Evolutionary conservation across 2,113 vertebrate species (phyloP).

Genomic region (Neodontobutis hainanensis): DNA sequence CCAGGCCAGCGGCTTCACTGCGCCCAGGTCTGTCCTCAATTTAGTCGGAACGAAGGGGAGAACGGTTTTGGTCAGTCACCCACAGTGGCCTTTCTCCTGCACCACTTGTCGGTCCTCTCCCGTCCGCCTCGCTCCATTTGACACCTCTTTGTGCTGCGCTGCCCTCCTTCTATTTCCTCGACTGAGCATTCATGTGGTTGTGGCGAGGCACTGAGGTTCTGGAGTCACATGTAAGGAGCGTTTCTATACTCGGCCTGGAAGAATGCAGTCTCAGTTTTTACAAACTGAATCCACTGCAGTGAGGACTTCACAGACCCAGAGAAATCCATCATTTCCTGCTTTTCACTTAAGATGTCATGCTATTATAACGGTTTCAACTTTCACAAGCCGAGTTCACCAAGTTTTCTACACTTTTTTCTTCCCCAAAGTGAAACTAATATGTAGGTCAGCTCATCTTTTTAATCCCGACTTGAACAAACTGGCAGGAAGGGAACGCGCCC

Average conservation of each 20-base stretch:
- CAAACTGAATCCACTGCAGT: background rate
- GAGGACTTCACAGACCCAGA: background rate
- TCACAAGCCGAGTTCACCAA: constrained; percentile 62
- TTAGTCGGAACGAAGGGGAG: constrained; percentile 24
- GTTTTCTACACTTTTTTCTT: constrained; percentile 41
- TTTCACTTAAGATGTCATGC: constrained; percentile 34
- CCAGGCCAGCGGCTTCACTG: constrained; percentile 13
- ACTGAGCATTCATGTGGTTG: constrained; percentile 44
- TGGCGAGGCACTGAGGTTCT: constrained; percentile 37
- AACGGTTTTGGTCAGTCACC: constrained; percentile 43
- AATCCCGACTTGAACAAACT: constrained; percentile 72
- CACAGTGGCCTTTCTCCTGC: constrained; percentile 34
- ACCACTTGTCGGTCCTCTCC: constrained; percentile 39
- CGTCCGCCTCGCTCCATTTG: constrained; percentile 52
- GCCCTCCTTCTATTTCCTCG: constrained; percentile 47
- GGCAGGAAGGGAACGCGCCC: constrained; percentile 69
- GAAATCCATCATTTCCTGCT: constrained; percentile 16
- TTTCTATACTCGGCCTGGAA: constrained; percentile 30
- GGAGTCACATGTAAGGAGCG: constrained; percentile 32
- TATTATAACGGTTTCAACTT: constrained; percentile 23
- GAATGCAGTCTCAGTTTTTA: constrained; percentile 20
- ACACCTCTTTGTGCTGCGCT: constrained; percentile 54
- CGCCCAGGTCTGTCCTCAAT: constrained; percentile 21
- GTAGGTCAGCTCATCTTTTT: constrained; percentile 76
- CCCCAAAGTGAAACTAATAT: constrained; percentile 65